Evolutionary conservation across 2,113 vertebrate species (phyloP), one percentile per base, ranked within the genome.

Genomic region (Hassar affinis): DNA sequence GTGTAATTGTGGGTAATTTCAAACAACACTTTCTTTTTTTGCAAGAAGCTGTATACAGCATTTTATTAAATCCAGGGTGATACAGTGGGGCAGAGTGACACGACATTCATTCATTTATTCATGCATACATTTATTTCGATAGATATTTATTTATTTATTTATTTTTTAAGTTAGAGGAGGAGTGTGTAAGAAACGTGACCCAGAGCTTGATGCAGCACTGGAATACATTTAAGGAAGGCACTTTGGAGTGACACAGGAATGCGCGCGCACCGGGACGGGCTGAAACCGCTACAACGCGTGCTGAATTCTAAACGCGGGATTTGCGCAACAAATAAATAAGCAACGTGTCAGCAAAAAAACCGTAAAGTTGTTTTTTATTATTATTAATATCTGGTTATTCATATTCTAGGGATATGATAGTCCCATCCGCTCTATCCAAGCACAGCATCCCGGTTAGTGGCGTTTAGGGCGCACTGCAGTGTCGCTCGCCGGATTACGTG

Each of bases 191-290:
- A 38, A 76, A 81, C 76, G 38, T 85, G 83, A 61, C 57, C 68
- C 38, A 76, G 30, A 52, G 84, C 71, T 74, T 87, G 86, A 85
- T 87, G 86, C 86, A 94, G 93, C 89, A 89, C 88, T 93, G 93
- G 93, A 94, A 92, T 90, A 89, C 88, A 94, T 93, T 93, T 54
- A 68, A 80, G 30, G 79, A 68, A 93, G 85, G 89, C 85, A 90
- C 76, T 89, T 92, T 92, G 90, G 89, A 86, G 91, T 92, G 91
- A 91, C 90, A 86, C 85, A 78, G 72, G 80, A 79, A 87, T 86
- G 81, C 57, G 85, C 57, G 72, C 71, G 52, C 59, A 62, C 62
- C 3, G 38, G 54, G 38, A 47, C n/a, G 5, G 68, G 35, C 68
- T 51, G 71, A 20, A 75, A 75, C 25, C 49, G 30, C 30, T 6